Conservation (phyloP, 64 coral and sea anemone species). For the Montipora sp. region DNA sequence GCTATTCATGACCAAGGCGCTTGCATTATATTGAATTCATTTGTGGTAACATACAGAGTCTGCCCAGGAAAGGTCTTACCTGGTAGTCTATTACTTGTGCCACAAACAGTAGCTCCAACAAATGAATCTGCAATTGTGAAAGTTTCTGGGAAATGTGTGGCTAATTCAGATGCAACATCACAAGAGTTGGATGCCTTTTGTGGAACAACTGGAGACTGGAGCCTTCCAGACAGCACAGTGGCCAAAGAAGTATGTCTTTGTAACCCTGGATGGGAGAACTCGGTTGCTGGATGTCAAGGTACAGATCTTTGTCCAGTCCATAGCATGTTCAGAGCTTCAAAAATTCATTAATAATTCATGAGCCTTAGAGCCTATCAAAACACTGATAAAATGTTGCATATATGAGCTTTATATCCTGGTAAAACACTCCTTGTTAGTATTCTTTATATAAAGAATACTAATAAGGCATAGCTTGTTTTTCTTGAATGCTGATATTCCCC, state of each 20-base stretch:
- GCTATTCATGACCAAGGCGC: conserved; percentile 54
- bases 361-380: too few relatives aligned
- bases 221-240: neutral
- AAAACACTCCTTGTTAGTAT: too few relatives aligned
- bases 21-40: neutral
- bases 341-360: too few relatives aligned
- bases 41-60: conserved; percentile 23
- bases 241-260: conserved; percentile 46
- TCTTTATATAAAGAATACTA: too few relatives aligned
- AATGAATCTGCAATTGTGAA: conserved; percentile 34
- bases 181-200: conserved; percentile 23
- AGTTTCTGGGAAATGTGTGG: conserved; percentile 27
- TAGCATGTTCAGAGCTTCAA: too few relatives aligned
- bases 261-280: conserved; percentile 41
- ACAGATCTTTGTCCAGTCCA: neutral
- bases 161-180: conserved; percentile 22
- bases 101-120: conserved; percentile 33
- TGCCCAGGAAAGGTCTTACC: conserved; percentile 23
- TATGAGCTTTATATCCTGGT: too few relatives aligned
- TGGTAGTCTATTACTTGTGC: conserved; percentile 8
- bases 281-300: conserved; percentile 45
- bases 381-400: too few relatives aligned
- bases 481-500: too few relatives aligned
- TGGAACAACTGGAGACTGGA: conserved; percentile 38
- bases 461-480: too few relatives aligned